A percentile compares a stretch with the other conserved stretches of the same genome.
phyloP scores from a whole-genome alignment of 2,888 invertebrate genomes.

The Leptinotarsa rubiginosa region DNA sequence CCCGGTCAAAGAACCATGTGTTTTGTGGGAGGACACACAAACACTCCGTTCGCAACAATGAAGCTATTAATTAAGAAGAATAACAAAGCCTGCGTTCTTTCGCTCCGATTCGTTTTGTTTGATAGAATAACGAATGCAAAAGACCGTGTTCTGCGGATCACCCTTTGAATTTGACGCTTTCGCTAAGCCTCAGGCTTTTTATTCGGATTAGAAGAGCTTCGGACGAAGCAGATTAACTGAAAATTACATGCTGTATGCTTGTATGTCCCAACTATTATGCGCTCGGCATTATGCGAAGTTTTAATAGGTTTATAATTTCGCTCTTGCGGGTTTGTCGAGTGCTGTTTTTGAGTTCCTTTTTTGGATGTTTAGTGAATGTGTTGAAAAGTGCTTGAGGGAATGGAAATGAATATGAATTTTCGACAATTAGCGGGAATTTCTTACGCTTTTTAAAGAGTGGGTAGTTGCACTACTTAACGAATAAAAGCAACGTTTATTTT shows the following conservation, averaged over 20 bases:
- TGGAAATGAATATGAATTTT: not conserved
- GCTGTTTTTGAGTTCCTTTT: conserved; percentile 4
- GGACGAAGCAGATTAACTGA: conserved; percentile 35
- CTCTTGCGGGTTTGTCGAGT: conserved; percentile 4
- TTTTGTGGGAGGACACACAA: conserved; percentile 18
- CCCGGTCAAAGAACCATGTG: conserved; percentile 17
- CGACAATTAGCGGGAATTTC: not conserved
- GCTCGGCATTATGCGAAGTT: conserved; percentile 24
- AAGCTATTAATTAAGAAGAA: conserved; percentile 15
- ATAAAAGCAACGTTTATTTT: too few species aligned
- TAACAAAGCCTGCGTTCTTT: conserved; percentile 18
- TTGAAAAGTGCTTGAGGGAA: conserved; percentile 5
- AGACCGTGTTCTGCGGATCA: conserved; percentile 26
- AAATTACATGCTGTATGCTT: conserved; percentile 34
- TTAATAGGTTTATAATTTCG: conserved; percentile 28
- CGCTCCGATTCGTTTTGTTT: conserved; percentile 15
- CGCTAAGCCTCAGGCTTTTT: conserved; percentile 31
- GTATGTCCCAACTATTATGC: conserved; percentile 22
- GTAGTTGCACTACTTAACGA: not conserved
- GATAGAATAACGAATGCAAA: conserved; percentile 29
- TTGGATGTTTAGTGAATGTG: conserved; percentile 4
- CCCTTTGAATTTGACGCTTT: conserved; percentile 31
- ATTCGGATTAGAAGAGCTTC: conserved; percentile 31
- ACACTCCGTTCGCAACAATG: conserved; percentile 10
- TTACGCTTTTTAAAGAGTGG: not conserved